Base-by-base conservation (phyloP, 2,113 vertebrate species). In the Leucosticte australis region DNA sequence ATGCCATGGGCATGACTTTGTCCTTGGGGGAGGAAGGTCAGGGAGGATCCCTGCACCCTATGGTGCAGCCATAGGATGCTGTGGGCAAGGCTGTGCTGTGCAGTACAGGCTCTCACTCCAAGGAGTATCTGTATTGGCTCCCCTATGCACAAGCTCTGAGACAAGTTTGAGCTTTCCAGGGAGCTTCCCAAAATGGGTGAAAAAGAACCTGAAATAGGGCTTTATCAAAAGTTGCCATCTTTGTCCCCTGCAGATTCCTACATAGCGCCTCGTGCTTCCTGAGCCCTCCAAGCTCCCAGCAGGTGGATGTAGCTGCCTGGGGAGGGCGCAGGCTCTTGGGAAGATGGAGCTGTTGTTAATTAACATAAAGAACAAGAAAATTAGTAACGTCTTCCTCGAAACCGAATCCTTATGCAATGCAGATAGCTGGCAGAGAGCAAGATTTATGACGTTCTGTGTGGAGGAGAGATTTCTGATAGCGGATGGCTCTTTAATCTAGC, bases 381-480 rank as follows among this genome's bases (percentile, higher is more conserved):
- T 91, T 77, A 93, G 94, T 88, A 90, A 82, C 0, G 0, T 88
- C 59, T 91, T 80, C 75, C 75, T 83, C 0, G 1, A 90, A 95
- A 70, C 78, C 0, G 0, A 95, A 88, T 93, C 87, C 87, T 92
- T 63, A 88, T 93, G 88, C 39, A 0, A 53, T 83, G 82, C 42
- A 8, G 93, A 86, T 64, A 90, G 85, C 68, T 5, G 7, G 47
- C 63, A 81, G 82, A 74, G 82, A 95, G 68, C 75, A 87, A 93
- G 94, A 96, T 96, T 97, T 95, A 95, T 90, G 88, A 83, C 0
- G 4, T 80, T 89, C 53, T 57, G 33, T 53, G 75, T 80, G 85
- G 60, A 94, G 87, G 52, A 91, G 87, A 95, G 91, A 92, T 96
- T 94, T 95, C 95, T 96, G 94, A 95, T 95, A 96, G 91, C 1